Percentiles rank a stretch among this genome's conserved stretches.
Conservation (phyloP, 2,888 invertebrate species). For the Nasonia oneida region DNA sequence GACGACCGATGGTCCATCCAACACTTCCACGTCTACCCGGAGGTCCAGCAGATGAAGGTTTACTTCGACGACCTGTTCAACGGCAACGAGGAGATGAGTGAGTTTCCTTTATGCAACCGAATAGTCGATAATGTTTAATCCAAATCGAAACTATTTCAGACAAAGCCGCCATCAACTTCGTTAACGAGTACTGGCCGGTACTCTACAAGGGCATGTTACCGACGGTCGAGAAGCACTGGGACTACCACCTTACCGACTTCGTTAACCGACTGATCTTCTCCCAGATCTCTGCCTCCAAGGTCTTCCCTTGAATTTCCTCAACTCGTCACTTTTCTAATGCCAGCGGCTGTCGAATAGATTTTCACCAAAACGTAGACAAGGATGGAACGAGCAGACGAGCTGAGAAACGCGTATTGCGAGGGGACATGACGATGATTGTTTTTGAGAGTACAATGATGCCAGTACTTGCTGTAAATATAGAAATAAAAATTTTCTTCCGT, state of each 20-base stretch:
- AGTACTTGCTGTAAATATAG: conserved; percentile 58
- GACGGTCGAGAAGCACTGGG: conserved; percentile 81
- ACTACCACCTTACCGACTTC: conserved; percentile 80
- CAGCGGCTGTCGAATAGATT: conserved; percentile 8
- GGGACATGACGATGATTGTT: not conserved
- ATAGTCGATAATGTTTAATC: not conserved
- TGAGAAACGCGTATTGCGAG: not conserved
- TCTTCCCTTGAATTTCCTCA: conserved; percentile 70
- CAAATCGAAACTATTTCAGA: conserved; percentile 78
- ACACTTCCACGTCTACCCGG: conserved; percentile 83
- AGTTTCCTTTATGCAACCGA: conserved; percentile 73
- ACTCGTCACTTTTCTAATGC: not conserved
- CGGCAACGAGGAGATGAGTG: conserved; percentile 84
- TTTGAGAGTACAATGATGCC: conserved; percentile 53
- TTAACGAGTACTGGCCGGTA: conserved; percentile 83
- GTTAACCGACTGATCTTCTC: conserved; percentile 81
- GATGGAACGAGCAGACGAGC: not conserved
- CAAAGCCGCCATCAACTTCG: conserved; percentile 80
- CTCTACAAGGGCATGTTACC: conserved; percentile 83
- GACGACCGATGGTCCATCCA: conserved; percentile 75
- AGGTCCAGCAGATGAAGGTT: conserved; percentile 83
- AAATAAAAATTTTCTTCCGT: conserved; percentile 54
- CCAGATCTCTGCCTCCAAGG: conserved; percentile 72
- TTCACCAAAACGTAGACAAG: conserved; percentile 32
- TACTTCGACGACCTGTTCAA: conserved; percentile 83